Conservation (phyloP, 2,113 vertebrate species). For the Brachyhypopomus gauderio region DNA sequence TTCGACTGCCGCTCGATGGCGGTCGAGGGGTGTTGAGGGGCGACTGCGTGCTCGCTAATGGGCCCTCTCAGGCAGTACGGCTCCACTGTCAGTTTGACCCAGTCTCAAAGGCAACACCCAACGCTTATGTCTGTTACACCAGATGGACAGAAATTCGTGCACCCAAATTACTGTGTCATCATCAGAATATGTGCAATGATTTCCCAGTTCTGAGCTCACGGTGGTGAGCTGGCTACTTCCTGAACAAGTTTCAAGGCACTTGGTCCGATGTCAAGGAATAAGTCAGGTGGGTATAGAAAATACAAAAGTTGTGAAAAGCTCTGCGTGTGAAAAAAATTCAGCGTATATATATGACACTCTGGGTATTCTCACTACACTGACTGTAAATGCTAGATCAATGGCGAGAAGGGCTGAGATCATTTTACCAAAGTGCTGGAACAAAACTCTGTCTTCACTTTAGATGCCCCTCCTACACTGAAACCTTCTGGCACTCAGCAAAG, state of each 20-base stretch:
- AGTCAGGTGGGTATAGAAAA: not conserved
- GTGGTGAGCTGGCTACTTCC: conserved; percentile 60
- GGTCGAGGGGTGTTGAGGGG: conserved; percentile 22
- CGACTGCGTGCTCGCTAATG: conserved; percentile 30
- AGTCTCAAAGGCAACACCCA: conserved; percentile 65
- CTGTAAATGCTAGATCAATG: conserved; percentile 45
- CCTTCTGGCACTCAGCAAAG: conserved; percentile 53
- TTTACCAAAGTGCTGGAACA: conserved; percentile 61
- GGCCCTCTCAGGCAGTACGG: conserved; percentile 37
- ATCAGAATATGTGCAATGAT: conserved; percentile 66
- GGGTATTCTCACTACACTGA: conserved; percentile 38
- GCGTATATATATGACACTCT: conserved; percentile 35
- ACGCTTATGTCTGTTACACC: conserved; percentile 54
- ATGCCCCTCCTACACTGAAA: conserved; percentile 53
- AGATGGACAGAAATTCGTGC: conserved; percentile 59
- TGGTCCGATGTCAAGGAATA: conserved; percentile 43
- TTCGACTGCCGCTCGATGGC: conserved; percentile 37
- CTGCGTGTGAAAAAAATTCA: conserved; percentile 35
- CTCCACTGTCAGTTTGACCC: conserved; percentile 62
- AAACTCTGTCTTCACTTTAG: conserved; percentile 49
- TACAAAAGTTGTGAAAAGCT: conserved; percentile 23
- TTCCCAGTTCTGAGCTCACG: conserved; percentile 73
- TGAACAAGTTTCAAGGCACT: conserved; percentile 61
- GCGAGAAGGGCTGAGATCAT: conserved; percentile 62
- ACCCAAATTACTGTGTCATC: conserved; percentile 70